Evolutionary conservation across 2,113 vertebrate species (phyloP).

Genomic region (Hemichromis elongatus): DNA sequence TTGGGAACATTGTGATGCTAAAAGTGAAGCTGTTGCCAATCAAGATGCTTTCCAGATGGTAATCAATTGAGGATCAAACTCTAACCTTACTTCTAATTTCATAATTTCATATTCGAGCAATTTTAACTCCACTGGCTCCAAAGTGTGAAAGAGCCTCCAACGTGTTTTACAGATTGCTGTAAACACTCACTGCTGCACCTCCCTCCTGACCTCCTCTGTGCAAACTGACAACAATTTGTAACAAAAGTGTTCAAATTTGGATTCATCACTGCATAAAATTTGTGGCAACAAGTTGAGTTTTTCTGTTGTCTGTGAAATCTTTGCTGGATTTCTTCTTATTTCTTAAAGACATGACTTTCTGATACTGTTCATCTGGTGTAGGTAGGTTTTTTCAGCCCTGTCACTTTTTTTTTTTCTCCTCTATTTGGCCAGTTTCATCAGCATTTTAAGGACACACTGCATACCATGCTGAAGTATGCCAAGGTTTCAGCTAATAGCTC

Average conservation of each 20-base stretch:
- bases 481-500: neutral
- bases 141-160: neutral
- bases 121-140: neutral
- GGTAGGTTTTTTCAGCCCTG: neutral
- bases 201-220: neutral
- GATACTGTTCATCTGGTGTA: neutral
- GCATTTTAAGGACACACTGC: neutral
- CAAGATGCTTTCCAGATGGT: neutral
- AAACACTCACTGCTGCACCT: neutral
- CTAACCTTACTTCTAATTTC: neutral
- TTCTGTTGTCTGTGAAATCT: neutral
- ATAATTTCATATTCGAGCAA: neutral
- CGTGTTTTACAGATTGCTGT: neutral
- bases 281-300: neutral
- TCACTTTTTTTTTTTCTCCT: neutral
- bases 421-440: neutral
- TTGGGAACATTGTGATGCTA: neutral
- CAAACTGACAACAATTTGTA: neutral
- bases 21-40: neutral
- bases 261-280: neutral
- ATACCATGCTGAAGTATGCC: neutral
- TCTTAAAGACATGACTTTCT: neutral
- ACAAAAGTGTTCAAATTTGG: neutral
- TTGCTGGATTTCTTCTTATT: neutral
- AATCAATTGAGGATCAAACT: neutral